phyloP scores from a whole-genome alignment of 2,797 vertebrate genomes.

The Margarornis squamiger region DNA sequence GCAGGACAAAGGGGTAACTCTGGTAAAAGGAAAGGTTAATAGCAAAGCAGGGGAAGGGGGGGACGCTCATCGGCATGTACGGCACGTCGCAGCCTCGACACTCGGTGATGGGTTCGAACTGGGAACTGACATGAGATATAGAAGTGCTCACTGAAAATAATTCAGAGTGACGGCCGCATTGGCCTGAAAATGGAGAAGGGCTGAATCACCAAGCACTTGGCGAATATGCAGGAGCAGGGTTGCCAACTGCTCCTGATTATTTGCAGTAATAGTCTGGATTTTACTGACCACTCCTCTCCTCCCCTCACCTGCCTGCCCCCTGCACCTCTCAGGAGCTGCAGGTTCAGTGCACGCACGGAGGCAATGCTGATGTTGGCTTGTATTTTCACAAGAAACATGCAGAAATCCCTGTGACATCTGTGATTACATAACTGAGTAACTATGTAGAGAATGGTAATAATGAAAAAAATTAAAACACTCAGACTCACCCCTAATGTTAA shows the following conservation, averaged over 20 bases:
- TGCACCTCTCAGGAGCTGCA: background rate
- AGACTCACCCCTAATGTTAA: background rate
- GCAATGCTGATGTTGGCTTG: rapidly evolving
- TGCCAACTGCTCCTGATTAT: conserved; percentile 43
- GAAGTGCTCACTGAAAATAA: conserved; percentile 95
- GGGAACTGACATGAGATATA: conserved; percentile 91
- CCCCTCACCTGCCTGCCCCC: background rate
- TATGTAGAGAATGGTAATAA: rapidly evolving
- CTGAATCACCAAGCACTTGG: conserved; percentile 57
- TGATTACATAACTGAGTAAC: background rate
- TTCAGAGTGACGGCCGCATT: conserved; percentile 92
- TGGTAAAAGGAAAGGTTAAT: conserved; percentile 89
- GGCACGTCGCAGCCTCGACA: conserved; percentile 82
- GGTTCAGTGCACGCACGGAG: background rate
- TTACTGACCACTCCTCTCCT: conserved; percentile 34
- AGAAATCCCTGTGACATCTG: background rate
- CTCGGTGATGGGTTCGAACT: conserved; percentile 92
- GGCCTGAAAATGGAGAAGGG: conserved; percentile 67
- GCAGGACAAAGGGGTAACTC: conserved; percentile 75
- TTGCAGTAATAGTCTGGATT: conserved; percentile 28
- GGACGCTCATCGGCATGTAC: conserved; percentile 87
- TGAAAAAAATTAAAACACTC: background rate
- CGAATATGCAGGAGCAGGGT: conserved; percentile 47
- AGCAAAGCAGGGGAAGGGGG: conserved; percentile 84
- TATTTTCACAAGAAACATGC: background rate